Conservation (phyloP, 2,797 vertebrate species). For the Gorsachius magnificus region DNA sequence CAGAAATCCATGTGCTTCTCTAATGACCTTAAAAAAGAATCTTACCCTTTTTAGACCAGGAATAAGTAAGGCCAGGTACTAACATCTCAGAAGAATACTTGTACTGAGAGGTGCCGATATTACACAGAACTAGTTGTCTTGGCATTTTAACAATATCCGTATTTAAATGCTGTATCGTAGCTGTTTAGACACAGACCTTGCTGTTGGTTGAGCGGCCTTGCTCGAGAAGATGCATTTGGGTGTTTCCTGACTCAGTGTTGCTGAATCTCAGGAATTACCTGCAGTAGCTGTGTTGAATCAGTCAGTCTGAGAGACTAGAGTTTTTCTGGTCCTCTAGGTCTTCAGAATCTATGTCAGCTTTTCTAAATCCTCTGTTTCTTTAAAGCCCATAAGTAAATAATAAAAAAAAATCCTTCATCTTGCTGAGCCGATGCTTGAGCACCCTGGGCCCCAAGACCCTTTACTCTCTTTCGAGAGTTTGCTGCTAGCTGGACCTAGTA, state of each 20-base stretch:
- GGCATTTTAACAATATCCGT: background rate
- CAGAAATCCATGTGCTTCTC: background rate
- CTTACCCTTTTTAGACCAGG: background rate
- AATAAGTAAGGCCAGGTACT: background rate
- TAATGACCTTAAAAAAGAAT: background rate
- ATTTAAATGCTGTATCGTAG: background rate
- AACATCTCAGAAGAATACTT: background rate
- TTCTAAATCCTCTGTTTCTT: background rate
- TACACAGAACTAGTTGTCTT: background rate
- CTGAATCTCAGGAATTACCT: background rate
- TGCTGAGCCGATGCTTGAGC: background rate
- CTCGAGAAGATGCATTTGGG: background rate
- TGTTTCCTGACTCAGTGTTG: background rate
- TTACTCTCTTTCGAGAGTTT: background rate
- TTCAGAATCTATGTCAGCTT: background rate
- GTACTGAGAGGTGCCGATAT: background rate
- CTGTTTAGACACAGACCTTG: background rate
- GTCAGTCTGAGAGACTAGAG: background rate
- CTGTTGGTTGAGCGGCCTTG: background rate
- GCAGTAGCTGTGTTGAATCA: background rate
- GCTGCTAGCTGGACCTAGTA: background rate
- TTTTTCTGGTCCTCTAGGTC: background rate
- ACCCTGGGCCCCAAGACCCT: background rate
- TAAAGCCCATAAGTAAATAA: background rate
- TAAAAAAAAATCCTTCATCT: background rate